Base-by-base conservation (phyloP, 2,113 vertebrate genomes). In the Sinocyclocheilus anophthalmus region DNA sequence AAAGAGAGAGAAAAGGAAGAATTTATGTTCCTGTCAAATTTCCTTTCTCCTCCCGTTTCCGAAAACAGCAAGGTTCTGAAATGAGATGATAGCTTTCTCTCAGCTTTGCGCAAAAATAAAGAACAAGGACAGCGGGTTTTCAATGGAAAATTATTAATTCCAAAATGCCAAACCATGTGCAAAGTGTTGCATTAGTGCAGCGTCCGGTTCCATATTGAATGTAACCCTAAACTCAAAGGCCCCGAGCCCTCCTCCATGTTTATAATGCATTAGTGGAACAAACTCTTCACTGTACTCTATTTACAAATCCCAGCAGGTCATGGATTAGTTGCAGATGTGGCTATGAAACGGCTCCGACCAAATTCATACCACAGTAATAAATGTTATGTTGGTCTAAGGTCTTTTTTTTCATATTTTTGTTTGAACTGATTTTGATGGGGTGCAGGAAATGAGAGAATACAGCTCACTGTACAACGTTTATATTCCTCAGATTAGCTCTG, bases 351-450 rank as follows among this genome's bases (percentile, higher is more conserved):
- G 92, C 93, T 93, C 94, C 94, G 93, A 95, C 93, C 94, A 94
- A 95, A 97, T 96, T 96, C 96, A 95, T 96, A 96, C 91, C 94
- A 93, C 96, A 95, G 87, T 95, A 96, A 97, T 96, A 97, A 96
- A 95, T 94, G 92, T 94, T 94, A 95, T 97, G 96, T 96, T 96
- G 94, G n/a, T 73, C 18, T 57, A 24, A 37, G 87, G 22, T 39
- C 30, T 55, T 55, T 75, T 80, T 50, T 42, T 79, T 67, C 92
- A 93, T 95, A 95, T 96, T 94, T 94, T 94, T 93, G 93, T 95
- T 90, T 89, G 91, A 95, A 95, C 95, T 97, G 96, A 97, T 97
- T 97, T 97, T 96, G 94, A 94, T 96, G 96, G 96, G 96, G 96
- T 96, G 96, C 96, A 94, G 90, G 94, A 91, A 95, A 87, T 94